Evolutionary conservation across 2,888 invertebrate genomes (phyloP).

Genomic region (Chrysolina americana): DNA sequence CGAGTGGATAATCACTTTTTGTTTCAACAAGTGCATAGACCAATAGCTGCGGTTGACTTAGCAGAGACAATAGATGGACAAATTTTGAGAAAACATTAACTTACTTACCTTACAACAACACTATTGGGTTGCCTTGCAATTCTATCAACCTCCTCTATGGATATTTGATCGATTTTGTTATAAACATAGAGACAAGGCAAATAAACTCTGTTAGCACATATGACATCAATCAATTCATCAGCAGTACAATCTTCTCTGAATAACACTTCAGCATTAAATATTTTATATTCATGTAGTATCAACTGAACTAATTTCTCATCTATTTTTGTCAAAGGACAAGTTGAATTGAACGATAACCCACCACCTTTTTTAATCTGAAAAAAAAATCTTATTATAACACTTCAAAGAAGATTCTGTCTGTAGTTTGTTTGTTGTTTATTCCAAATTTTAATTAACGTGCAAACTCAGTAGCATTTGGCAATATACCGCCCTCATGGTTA

Average conservation of each 20-base stretch:
- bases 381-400: no score
- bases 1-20: no score
- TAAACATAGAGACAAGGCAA: slow-evolving; percentile 98
- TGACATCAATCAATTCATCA: slow-evolving; percentile 98
- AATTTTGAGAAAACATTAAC: slow-evolving; percentile 1
- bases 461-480: no score
- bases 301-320: slow-evolving; percentile 98
- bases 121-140: slow-evolving; percentile 91
- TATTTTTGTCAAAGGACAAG: slow-evolving; percentile 91
- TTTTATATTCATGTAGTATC: slow-evolving; percentile 98
- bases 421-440: no score
- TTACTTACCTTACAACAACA: slow-evolving; percentile 88
- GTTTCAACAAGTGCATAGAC: no score
- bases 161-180: slow-evolving; percentile 99
- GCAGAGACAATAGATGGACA: no score
- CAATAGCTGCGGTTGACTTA: no score
- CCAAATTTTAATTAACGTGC: no score
- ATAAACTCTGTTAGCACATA: slow-evolving; percentile 95
- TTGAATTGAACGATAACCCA: slow-evolving; percentile 97
- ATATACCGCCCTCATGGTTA: no score
- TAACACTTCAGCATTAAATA: slow-evolving; percentile 94
- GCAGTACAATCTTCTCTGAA: slow-evolving; percentile 96
- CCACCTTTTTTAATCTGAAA: slow-evolving; percentile 92
- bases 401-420: no score
- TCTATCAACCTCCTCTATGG: slow-evolving; percentile 97